A percentile compares a stretch with the other conserved stretches of the same genome.
Evolutionary conservation across 2,888 invertebrate species (phyloP).

Genomic region (Fissipunctia ypsillon): DNA sequence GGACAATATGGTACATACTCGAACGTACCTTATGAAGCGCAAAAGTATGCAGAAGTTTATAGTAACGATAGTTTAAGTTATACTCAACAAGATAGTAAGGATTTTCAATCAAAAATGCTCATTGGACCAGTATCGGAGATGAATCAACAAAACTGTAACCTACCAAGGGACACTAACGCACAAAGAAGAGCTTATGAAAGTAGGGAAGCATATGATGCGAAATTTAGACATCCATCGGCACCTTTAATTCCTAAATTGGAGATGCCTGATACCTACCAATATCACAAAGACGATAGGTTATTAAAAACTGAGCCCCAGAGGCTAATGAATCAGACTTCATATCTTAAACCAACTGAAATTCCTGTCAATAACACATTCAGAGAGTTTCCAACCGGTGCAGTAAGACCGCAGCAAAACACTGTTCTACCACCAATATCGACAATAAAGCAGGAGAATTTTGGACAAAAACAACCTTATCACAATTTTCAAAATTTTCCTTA

Average conservation of each 20-base stretch:
- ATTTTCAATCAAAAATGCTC: conserved; percentile 90
- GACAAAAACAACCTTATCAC: conserved; percentile 82
- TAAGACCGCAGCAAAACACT: conserved; percentile 78
- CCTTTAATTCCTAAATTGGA: conserved; percentile 88
- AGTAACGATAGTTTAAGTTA: conserved; percentile 87
- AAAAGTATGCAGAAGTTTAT: conserved; percentile 88
- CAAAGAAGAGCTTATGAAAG: conserved; percentile 84
- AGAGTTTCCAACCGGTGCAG: conserved; percentile 80
- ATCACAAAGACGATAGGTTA: conserved; percentile 83
- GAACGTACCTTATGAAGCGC: conserved; percentile 85
- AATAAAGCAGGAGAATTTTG: conserved; percentile 88
- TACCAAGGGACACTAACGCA: conserved; percentile 82
- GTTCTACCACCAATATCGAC: conserved; percentile 88
- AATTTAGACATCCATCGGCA: conserved; percentile 85
- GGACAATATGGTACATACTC: conserved; percentile 83
- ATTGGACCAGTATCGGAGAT: conserved; percentile 90
- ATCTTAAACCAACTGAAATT: conserved; percentile 76
- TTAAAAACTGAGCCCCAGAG: conserved; percentile 79
- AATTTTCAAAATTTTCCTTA: conserved; percentile 82
- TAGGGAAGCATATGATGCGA: conserved; percentile 84
- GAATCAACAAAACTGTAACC: conserved; percentile 86
- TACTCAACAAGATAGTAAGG: conserved; percentile 89
- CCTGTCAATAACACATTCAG: conserved; percentile 75
- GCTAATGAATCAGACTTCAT: conserved; percentile 73
- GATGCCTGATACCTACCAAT: conserved; percentile 85